These are phyloP conservation scores for Bicyclus anynana DNA, from an alignment of 1,140 invertebrate genomes.

Conservation along the genomic window DNA sequence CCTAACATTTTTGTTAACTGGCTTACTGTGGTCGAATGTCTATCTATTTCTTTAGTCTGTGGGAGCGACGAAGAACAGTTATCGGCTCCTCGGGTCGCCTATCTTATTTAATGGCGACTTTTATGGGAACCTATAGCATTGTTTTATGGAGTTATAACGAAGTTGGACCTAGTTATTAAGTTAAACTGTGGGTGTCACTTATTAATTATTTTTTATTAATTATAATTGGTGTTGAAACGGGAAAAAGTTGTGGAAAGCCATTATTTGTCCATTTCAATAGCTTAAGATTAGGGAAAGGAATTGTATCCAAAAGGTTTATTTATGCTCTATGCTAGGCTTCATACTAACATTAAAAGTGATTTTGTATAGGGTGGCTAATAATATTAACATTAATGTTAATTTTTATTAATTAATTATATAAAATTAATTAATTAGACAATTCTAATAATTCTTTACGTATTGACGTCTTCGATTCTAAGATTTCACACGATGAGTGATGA, in stretches of 20 bases:
- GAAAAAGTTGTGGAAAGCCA: neutral
- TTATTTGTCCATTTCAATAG: neutral
- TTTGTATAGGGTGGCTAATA: no score
- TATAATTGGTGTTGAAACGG: neutral
- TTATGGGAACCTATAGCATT: conserved; percentile 43
- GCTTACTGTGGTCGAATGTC: neutral
- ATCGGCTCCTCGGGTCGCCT: conserved; percentile 27
- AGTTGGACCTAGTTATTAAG: conserved; percentile 22
- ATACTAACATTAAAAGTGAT: no score
- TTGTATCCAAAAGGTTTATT: neutral
- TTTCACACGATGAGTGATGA: no score
- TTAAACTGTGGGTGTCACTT: conserved; percentile 3
- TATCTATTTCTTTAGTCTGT: conserved; percentile 3
- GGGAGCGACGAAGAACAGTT: conserved; percentile 1
- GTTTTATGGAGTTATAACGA: conserved; percentile 37
- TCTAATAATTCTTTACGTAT: no score
- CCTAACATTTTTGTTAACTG: no score
- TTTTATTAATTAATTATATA: no score
- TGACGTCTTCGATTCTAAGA: no score
- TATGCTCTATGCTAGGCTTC: no score
- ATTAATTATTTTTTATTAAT: conserved; percentile 14
- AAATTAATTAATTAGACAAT: no score
- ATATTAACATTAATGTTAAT: no score
- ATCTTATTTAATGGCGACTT: conserved; percentile 24
- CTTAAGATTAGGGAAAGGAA: neutral